Percentiles rank a stretch among this genome's conserved stretches.
These are phyloP conservation scores for Polymixis lichenea DNA, from an alignment of 2,888 invertebrate species.

Conservation along the genomic window DNA sequence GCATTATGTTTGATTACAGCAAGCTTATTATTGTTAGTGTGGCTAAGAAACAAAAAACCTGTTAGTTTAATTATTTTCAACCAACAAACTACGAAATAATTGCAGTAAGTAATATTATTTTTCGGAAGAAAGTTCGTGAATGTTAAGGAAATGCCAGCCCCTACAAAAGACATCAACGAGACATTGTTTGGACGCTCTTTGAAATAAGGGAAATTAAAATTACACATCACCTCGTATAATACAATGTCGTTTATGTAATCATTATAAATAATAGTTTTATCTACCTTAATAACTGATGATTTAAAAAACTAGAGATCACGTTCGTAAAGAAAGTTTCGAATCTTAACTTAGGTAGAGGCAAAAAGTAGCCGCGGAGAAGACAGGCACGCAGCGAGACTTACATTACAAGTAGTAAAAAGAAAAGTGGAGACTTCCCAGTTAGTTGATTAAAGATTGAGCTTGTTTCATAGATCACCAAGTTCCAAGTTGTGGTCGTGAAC, in stretches of 20 bases:
- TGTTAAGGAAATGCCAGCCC: conserved; percentile 23
- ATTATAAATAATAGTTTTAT: conserved; percentile 8
- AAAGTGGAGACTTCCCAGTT: conserved; percentile 48
- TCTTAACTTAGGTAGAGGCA: conserved; percentile 36
- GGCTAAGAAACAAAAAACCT: not conserved
- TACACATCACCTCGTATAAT: conserved; percentile 10
- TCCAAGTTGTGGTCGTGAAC: conserved; percentile 52
- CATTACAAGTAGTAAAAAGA: conserved; percentile 51
- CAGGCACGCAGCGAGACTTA: conserved; percentile 38
- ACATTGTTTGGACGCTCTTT: conserved; percentile 2
- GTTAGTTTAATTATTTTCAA: not conserved
- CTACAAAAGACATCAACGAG: conserved; percentile 75
- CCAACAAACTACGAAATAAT: not conserved
- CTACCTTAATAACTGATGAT: conserved; percentile 10
- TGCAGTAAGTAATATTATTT: not conserved
- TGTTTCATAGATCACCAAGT: conserved; percentile 70
- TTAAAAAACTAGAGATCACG: conserved; percentile 28
- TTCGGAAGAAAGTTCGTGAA: conserved; percentile 1
- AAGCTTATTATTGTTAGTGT: conserved; percentile 19
- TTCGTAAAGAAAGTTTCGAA: conserved; percentile 40
- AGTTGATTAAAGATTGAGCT: conserved; percentile 54
- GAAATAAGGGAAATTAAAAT: conserved; percentile 26
- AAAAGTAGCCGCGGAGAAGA: conserved; percentile 38
- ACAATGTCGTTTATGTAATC: conserved; percentile 5
- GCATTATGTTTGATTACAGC: conserved; percentile 25